Base-by-base conservation (phyloP, 2,888 invertebrate species). In the Parnassius orleans region DNA sequence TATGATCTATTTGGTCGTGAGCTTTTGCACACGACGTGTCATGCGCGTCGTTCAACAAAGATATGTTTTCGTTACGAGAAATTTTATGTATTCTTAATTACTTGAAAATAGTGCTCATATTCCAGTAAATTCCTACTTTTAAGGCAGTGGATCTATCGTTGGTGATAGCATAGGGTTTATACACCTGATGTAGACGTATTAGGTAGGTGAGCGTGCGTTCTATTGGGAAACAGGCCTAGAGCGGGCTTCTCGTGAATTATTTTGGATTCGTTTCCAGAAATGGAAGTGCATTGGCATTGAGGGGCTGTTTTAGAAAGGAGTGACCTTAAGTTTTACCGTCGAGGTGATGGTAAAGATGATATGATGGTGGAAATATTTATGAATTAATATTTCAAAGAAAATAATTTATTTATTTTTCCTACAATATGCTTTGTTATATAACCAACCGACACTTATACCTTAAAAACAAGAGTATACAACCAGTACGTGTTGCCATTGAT, bases 131-230 rank as follows among this genome's bases (percentile, higher is more conserved):
- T 69, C 19, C 19, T 56, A 7, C 19, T 64, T 52, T 44, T 2
- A 53, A 11, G 56, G 14, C 42, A 48, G 59, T 63, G 61, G 53
- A 57, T 54, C 60, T 54, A 19, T 53, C 11, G 53, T 74, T 63
- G 70, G 71, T 68, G 65, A 69, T 74, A 72, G 52, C 54, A 10
- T 46, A 80, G 79, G 76, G 77, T 79, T 76, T 78, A 80, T 83
- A 78, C 86, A 87, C 86, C 84, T 86, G 86, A 84, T 78, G 71
- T 75, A 64, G 78, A 84, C 86, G 76, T 86, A 86, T 86, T 85
- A 80, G 87, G 87, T 77, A 74, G 69, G 83, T 77, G 82, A 79
- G 75, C 78, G 82, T 80, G 75, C 72, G 72, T 60, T 69, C 64
- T 68, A 72, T 83, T 84, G 71, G 73, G 75, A 77, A 77, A 80